Evolutionary conservation across 2,797 vertebrate genomes (phyloP), one percentile per base, ranked within the genome.

Genomic region (Psittacula derbiana): DNA sequence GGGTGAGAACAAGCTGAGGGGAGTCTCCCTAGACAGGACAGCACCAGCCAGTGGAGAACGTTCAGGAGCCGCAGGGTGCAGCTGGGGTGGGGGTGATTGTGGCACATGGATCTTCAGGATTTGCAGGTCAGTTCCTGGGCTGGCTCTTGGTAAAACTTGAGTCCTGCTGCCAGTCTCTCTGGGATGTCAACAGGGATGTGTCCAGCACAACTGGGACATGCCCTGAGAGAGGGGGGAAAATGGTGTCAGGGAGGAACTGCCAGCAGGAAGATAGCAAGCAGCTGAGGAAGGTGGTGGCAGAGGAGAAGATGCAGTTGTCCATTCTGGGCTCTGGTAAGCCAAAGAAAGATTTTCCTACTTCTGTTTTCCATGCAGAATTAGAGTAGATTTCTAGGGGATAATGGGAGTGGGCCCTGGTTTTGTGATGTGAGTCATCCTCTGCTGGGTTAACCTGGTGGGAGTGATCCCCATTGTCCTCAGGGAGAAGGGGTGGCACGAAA

Each of bases 241-340:
- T 5, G 12, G 5, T 8, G 7, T 3, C 0, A 4, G 4, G 21
- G 60, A 65, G 55, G 12, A 86, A 20, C 16, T 16, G 16, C 33
- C 25, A 36, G 21, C 25, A 28, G 53, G 20, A 44, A 38, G 23
- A 12, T 28, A 33, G 53, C 0, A 4, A 49, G 28, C 27, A 50
- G 31, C 36, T 41, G 50, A 49, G 30, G 55, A 71, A 72, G 15
- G 24, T 40, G 14, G 69, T 31, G 33, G 30, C 12, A 52, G n/a
- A 33, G 13, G 10, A 25, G 36, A 52, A 47, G 57, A 30, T 15
- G 17, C n/a, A 71, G 16, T 44, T 71, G 10, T 31, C 11, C 7
- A 4, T 3, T 17, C 30, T 28, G 76, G 57, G 25, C 20, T 69
- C 31, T 46, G 65, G 73, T 66, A 25, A 70, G 76, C 6, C 12